These are phyloP conservation scores for Zosterops lateralis DNA, from an alignment of 2,113 vertebrate genomes.

Conservation along the genomic window DNA sequence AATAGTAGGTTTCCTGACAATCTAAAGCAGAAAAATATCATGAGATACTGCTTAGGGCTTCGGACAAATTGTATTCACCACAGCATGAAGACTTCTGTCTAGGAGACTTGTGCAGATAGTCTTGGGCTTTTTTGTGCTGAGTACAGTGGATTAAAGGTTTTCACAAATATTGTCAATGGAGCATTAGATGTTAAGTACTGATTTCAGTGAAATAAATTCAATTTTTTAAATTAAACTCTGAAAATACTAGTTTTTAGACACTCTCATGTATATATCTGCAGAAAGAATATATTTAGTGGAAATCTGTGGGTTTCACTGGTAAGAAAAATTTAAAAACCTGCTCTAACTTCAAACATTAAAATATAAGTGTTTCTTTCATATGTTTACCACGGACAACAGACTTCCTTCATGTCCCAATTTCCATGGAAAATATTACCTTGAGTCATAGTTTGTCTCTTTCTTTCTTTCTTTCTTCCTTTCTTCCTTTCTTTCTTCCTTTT, in stretches of 20 bases:
- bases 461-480: no score
- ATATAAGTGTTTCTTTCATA: neutral
- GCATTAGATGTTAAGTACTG: neutral
- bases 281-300: neutral
- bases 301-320: neutral
- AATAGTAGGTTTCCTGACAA: neutral
- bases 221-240: neutral
- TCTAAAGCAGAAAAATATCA: neutral
- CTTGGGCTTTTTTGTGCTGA: neutral
- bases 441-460: neutral
- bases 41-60: neutral
- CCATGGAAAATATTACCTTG: neutral
- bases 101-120: neutral
- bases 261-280: neutral
- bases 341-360: neutral
- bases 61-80: neutral
- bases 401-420: neutral
- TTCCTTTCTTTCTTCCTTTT: no score
- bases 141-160: neutral
- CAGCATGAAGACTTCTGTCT: rapidly evolving
- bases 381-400: neutral
- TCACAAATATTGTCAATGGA: neutral
- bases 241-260: neutral
- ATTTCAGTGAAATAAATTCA: neutral
- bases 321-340: neutral